phyloP scores from a whole-genome alignment of 64 coral and sea anemone species.

The Pocillopora damicornis region DNA sequence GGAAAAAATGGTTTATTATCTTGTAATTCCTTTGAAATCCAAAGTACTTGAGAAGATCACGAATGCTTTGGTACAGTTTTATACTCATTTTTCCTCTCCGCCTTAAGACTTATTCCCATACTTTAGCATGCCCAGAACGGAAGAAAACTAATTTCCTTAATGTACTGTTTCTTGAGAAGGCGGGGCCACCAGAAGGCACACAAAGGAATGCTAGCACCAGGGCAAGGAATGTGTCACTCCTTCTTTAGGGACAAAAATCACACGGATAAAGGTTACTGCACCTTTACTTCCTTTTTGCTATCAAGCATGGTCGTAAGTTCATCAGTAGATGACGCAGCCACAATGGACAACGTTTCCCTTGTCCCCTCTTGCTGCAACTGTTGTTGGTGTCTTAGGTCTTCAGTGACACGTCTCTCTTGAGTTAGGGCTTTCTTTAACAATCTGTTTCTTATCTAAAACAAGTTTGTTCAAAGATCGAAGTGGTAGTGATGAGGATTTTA shows the following conservation, averaged over 20 bases:
- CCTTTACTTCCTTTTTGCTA: not conserved
- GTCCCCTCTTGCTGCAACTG: not conserved
- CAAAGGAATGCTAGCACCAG: not conserved
- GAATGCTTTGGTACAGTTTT: too few relatives aligned
- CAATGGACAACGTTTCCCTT: not conserved
- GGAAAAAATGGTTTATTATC: too few relatives aligned
- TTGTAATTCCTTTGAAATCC: too few relatives aligned
- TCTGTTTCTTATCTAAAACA: not conserved
- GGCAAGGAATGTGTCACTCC: not conserved
- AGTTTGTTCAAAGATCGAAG: not conserved
- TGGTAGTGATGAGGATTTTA: not conserved
- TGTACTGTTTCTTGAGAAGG: too few relatives aligned
- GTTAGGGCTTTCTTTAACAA: not conserved
- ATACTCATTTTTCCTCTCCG: too few relatives aligned
- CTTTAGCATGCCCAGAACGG: too few relatives aligned
- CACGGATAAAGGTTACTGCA: not conserved
- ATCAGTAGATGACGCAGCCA: conserved; percentile 23
- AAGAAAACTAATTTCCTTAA: too few relatives aligned
- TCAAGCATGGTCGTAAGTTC: not conserved
- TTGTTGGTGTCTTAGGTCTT: not conserved
- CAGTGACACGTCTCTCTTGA: not conserved
- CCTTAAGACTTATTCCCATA: too few relatives aligned
- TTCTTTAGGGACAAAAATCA: not conserved
- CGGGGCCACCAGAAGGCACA: too few relatives aligned
- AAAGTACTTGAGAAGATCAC: too few relatives aligned